Evolutionary conservation across 2,113 vertebrate genomes (phyloP).

Genomic region (Microcebus lehilahytsara): DNA sequence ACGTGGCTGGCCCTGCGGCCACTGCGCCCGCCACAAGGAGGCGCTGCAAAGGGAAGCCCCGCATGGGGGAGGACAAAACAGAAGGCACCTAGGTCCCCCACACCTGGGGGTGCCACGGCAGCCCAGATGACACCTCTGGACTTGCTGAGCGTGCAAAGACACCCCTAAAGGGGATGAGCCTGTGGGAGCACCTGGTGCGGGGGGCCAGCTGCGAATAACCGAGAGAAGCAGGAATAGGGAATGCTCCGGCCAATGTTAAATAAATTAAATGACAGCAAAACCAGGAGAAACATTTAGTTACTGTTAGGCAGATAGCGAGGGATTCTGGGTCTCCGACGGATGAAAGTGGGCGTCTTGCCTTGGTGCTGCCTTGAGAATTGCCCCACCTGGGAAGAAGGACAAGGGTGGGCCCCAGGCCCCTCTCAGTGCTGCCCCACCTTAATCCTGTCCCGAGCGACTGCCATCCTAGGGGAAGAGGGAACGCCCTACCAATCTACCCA

Average conservation of each 20-base stretch:
- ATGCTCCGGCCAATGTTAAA: neutral
- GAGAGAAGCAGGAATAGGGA: neutral
- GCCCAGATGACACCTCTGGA: neutral
- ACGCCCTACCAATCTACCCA: too few species aligned
- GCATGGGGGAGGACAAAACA: neutral
- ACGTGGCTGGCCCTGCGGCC: fast-evolving
- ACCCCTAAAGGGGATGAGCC: neutral
- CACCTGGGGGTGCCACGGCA: neutral
- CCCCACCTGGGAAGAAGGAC: too few species aligned
- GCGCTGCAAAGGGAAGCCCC: neutral
- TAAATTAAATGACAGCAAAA: neutral
- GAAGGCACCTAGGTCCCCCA: neutral
- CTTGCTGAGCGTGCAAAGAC: neutral
- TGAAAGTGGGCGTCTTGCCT: too few species aligned
- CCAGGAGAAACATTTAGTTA: neutral
- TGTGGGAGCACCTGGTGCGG: fast-evolving
- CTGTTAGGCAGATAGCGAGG: too few species aligned
- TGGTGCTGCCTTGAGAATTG: too few species aligned
- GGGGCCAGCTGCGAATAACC: neutral
- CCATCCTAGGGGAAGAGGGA: too few species aligned
- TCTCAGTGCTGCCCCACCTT: too few species aligned
- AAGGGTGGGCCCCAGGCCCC: too few species aligned
- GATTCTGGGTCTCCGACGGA: too few species aligned
- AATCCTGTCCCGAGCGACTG: too few species aligned
- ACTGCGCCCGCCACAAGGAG: neutral